phyloP scores from a whole-genome alignment of 37 sponge, comb jelly and placozoan genomes.

The Mnemiopsis leidyi region DNA sequence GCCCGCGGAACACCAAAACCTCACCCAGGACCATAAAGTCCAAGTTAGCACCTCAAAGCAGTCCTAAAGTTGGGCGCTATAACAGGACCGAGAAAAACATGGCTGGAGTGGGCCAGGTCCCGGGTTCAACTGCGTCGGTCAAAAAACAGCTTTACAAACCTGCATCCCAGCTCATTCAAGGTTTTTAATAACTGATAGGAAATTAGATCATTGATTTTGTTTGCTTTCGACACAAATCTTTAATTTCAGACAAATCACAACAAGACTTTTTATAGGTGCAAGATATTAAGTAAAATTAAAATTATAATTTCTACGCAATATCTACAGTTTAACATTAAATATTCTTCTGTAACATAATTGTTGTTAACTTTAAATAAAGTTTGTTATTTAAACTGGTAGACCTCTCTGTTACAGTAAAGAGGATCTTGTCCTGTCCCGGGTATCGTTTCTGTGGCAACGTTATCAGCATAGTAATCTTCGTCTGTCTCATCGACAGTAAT shows the following conservation, averaged over 20 bases:
- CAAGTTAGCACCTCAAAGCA: neutral
- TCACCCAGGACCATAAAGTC: slow-evolving; percentile 14
- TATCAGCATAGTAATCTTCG: neutral
- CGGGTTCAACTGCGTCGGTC: neutral
- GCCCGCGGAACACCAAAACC: neutral
- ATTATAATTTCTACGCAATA: too few relatives aligned
- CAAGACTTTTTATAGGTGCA: too few relatives aligned
- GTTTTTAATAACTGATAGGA: neutral
- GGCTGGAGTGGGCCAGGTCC: neutral
- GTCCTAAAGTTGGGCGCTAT: neutral
- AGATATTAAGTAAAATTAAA: too few relatives aligned
- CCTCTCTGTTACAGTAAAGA: too few relatives aligned
- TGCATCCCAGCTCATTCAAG: slow-evolving; percentile 56
- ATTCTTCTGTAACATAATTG: too few relatives aligned
- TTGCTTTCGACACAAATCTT: too few relatives aligned
- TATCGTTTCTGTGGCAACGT: neutral
- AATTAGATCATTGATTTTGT: too few relatives aligned
- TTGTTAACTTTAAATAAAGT: too few relatives aligned
- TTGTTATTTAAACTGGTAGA: too few relatives aligned
- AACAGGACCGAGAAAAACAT: neutral
- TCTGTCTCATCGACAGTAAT: neutral
- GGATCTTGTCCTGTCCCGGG: too few relatives aligned
- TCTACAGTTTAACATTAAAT: too few relatives aligned
- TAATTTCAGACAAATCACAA: too few relatives aligned
- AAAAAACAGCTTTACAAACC: slow-evolving; percentile 18